These are phyloP conservation scores for Podiceps cristatus DNA, from an alignment of 2,113 vertebrate species.

Conservation along the genomic window DNA sequence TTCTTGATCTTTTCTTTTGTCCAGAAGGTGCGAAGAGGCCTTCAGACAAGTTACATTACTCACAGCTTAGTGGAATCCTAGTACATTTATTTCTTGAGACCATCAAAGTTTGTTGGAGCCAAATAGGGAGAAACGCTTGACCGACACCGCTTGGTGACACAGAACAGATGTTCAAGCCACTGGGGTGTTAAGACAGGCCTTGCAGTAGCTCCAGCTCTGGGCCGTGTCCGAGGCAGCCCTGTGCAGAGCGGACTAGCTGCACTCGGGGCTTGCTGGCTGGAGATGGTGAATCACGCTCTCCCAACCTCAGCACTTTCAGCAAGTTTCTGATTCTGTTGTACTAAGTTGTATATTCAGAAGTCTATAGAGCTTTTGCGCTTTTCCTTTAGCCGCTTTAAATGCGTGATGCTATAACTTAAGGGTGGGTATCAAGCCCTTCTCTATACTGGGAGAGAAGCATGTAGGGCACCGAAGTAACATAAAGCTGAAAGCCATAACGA, in stretches of 20 bases:
- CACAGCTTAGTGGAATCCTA: slow-evolving; percentile 13
- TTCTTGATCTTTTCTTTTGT: slow-evolving; percentile 11
- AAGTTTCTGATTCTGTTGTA: background rate
- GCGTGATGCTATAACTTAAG: background rate
- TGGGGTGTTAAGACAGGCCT: background rate
- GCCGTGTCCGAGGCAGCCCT: background rate
- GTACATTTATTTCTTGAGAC: slow-evolving; percentile 19
- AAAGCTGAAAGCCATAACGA: background rate
- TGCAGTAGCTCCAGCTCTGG: background rate
- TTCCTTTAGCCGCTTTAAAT: background rate
- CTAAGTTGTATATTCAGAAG: accelerated
- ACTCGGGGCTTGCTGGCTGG: background rate
- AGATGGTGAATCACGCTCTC: background rate
- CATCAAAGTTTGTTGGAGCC: background rate
- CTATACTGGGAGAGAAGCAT: background rate
- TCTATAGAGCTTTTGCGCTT: background rate
- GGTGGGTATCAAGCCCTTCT: background rate
- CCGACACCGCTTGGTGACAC: background rate
- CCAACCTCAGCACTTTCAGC: background rate
- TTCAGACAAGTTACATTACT: background rate
- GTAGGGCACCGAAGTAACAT: background rate
- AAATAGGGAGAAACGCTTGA: background rate
- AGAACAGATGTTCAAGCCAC: background rate
- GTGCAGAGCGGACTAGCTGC: background rate
- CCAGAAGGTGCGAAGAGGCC: slow-evolving; percentile 33